Evolutionary conservation across 1,140 invertebrate genomes (phyloP), one percentile per base, ranked within the genome.

Genomic region (Hyphantria cunea): DNA sequence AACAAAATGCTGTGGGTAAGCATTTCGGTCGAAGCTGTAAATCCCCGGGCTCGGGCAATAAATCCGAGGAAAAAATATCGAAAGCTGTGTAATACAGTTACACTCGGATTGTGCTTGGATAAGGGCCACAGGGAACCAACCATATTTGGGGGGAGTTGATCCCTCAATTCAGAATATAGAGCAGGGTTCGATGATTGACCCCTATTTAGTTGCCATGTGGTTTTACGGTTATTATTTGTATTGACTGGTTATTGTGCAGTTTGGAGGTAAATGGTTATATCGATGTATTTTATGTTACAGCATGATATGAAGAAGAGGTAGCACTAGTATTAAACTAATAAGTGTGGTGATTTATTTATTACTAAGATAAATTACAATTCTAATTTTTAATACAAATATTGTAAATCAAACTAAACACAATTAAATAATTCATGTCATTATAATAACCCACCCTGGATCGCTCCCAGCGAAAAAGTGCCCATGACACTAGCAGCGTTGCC

Each of bases 1-100:
- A 84, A 83, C 82, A 80, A 83, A 86, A 83, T 79, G 75, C 64
- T 77, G 71, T 76, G 78, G 82, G 80, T 84, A 82, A 80, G 77
- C 75, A 81, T 84, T 82, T 76, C 76, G 84, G 78, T 82, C 84
- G 78, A 80, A 82, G 80, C 76, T 84, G 84, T 84, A 84, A 86
- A 84, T 86, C 84, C 82, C 67, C 17, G 60, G 63, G 60, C 61
- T 63, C 39, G 65, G 64, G 67, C 66, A 67, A 83, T 86, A 86
- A 86, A 86, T 86, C 75, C 74, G 53, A 63, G 54, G 59, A 80
- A 78, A 67, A 81, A 79, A 80, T 84, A 82, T 84, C 78, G 77
- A 71, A 84, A 78, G 71, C 78, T 64, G 61, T 76, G 76, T 82
- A 83, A 82, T 79, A 78, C 77, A 78, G 72, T 79, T 81, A 80